Evolutionary conservation across 30 jellyfish, hydroid and myxozoan genomes (phyloP).

Genomic region (Hydractinia echinata): DNA sequence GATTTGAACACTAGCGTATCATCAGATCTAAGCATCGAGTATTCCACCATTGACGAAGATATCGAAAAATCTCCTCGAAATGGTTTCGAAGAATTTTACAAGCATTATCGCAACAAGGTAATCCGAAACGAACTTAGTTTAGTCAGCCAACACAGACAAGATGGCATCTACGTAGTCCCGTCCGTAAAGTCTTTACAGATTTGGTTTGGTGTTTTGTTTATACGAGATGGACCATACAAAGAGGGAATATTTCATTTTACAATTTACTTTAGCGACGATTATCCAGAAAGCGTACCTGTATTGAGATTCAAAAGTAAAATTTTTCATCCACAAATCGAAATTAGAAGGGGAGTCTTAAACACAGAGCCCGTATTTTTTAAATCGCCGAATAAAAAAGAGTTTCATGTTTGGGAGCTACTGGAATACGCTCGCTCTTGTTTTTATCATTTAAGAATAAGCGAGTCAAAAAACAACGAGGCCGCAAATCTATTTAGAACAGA

Average conservation of each 20-base stretch:
- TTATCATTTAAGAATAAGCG: slow-evolving; percentile 14
- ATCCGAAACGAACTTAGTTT: slow-evolving; percentile 51
- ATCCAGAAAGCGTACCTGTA: slow-evolving; percentile 64
- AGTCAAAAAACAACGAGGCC: slow-evolving; percentile 38
- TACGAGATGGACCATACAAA: slow-evolving; percentile 70
- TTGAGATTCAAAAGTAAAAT: slow-evolving; percentile 58
- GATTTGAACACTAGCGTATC: not conserved
- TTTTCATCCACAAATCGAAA: slow-evolving; percentile 61
- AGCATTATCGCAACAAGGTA: slow-evolving; percentile 44
- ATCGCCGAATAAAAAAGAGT: not conserved
- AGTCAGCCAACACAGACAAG: slow-evolving; percentile 37
- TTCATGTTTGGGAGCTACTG: slow-evolving; percentile 55
- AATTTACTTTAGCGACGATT: slow-evolving; percentile 58
- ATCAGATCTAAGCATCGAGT: not conserved
- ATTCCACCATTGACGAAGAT: not conserved
- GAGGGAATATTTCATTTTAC: slow-evolving; percentile 85
- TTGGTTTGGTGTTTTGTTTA: slow-evolving; percentile 86
- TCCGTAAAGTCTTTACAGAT: slow-evolving; percentile 70
- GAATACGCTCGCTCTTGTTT: slow-evolving; percentile 49
- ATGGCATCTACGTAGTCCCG: slow-evolving; percentile 84
- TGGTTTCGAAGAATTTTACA: slow-evolving; percentile 46
- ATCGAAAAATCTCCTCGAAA: not conserved
- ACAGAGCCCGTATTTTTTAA: not conserved
- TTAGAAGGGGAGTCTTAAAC: slow-evolving; percentile 52
- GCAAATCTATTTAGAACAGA: slow-evolving; percentile 21